A percentile compares a stretch with the other conserved stretches of the same genome.
These are phyloP conservation scores for Hypomecis atomaria DNA, from an alignment of 2,888 invertebrate genomes.

Conservation along the genomic window DNA sequence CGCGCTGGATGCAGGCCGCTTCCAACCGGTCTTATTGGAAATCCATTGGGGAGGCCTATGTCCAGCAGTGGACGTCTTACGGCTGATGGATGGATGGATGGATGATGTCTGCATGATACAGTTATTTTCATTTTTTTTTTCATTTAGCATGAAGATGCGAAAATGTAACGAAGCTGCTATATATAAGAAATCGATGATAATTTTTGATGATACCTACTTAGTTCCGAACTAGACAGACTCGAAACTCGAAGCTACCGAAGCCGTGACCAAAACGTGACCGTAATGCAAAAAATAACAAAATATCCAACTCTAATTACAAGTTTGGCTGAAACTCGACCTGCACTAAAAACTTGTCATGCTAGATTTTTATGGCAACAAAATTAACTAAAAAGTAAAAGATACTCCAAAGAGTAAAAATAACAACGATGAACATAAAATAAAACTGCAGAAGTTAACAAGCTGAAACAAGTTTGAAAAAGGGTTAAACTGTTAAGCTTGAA, in stretches of 20 bases:
- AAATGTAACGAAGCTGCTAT: too few species aligned
- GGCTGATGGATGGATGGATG: too few species aligned
- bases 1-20: too few species aligned
- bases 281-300: constrained; percentile 57
- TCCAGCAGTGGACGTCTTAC: too few species aligned
- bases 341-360: constrained; percentile 49
- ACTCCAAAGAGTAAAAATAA: too few species aligned
- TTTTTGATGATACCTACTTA: neutral
- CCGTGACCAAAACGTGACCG: constrained; percentile 54
- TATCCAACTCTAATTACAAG: constrained; percentile 57
- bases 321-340: constrained; percentile 41
- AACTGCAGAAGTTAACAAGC: constrained; percentile 36
- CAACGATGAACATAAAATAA: constrained; percentile 13
- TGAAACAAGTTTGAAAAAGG: constrained; percentile 38
- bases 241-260: neutral
- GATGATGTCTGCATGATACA: too few species aligned
- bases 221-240: neutral
- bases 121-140: too few species aligned
- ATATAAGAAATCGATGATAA: too few species aligned
- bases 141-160: too few species aligned
- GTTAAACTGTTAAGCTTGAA: constrained; percentile 44
- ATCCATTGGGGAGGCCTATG: too few species aligned
- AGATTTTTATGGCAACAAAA: constrained; percentile 33
- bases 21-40: too few species aligned
- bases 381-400: too few species aligned